Evolutionary conservation across 2,888 invertebrate species (phyloP).

Genomic region (Calameuta filiformis): DNA sequence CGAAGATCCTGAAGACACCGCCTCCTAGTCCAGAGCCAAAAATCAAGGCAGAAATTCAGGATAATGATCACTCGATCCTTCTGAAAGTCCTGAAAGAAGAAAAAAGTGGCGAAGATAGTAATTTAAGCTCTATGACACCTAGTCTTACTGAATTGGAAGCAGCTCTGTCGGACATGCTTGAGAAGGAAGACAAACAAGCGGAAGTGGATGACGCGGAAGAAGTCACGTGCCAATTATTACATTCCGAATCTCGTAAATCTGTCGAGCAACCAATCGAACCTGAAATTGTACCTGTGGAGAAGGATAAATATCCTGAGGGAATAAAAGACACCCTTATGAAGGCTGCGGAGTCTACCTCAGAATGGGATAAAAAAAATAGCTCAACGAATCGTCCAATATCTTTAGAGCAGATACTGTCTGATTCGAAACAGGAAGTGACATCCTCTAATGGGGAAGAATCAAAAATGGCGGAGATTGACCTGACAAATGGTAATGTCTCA

Average conservation of each 20-base stretch:
- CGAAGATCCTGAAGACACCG: slow-evolving; percentile 42
- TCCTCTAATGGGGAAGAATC: slow-evolving; percentile 32
- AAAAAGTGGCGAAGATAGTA: slow-evolving; percentile 38
- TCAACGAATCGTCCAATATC: slow-evolving; percentile 18
- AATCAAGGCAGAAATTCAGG: slow-evolving; percentile 42
- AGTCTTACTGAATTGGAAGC: slow-evolving; percentile 60
- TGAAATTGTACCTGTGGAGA: slow-evolving; percentile 35
- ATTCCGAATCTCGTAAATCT: background rate
- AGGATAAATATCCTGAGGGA: slow-evolving; percentile 13
- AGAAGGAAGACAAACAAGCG: slow-evolving; percentile 45
- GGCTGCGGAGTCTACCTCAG: background rate
- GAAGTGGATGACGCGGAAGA: slow-evolving; percentile 16
- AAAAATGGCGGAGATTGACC: slow-evolving; percentile 29
- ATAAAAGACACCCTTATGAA: background rate
- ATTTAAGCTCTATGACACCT: slow-evolving; percentile 62
- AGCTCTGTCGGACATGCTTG: slow-evolving; percentile 61
- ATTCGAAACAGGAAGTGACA: slow-evolving; percentile 31
- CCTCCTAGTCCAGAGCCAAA: slow-evolving; percentile 55
- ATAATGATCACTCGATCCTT: slow-evolving; percentile 46
- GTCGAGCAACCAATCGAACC: slow-evolving; percentile 40
- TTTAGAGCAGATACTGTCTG: slow-evolving; percentile 22
- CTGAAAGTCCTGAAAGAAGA: slow-evolving; percentile 51
- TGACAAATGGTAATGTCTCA: slow-evolving; percentile 15
- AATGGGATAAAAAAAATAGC: background rate
- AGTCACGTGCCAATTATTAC: background rate